phyloP scores from a whole-genome alignment of 2,797 vertebrate genomes.

The Etheostoma nigrum region DNA sequence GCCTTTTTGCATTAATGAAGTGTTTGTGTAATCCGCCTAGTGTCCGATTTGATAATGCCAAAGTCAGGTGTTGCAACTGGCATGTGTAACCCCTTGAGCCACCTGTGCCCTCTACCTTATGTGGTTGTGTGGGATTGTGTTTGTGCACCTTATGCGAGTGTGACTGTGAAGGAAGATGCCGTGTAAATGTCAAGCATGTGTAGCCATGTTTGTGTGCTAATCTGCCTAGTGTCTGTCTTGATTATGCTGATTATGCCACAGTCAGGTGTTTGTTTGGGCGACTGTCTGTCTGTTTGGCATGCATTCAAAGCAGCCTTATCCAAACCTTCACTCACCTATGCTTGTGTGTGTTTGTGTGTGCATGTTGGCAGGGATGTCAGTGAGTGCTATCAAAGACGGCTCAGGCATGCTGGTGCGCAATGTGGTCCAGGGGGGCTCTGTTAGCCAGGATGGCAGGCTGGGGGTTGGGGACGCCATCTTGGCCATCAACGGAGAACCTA shows the following conservation, averaged over 20 bases:
- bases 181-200: slow-evolving; percentile 76
- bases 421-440: slow-evolving; percentile 92
- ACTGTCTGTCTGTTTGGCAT: slow-evolving; percentile 75
- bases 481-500: slow-evolving; percentile 92
- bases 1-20: slow-evolving; percentile 75
- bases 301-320: slow-evolving; percentile 67
- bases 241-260: slow-evolving; percentile 79
- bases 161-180: slow-evolving; percentile 48
- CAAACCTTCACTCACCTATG: slow-evolving; percentile 73
- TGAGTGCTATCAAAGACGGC: slow-evolving; percentile 94
- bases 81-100: slow-evolving; percentile 61
- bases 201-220: slow-evolving; percentile 76
- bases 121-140: slow-evolving; percentile 26
- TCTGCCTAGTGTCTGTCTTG: slow-evolving; percentile 80
- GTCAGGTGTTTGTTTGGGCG: slow-evolving; percentile 78
- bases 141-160: slow-evolving; percentile 38
- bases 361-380: slow-evolving; percentile 91
- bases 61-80: slow-evolving; percentile 68
- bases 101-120: slow-evolving; percentile 67
- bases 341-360: slow-evolving; percentile 43
- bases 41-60: slow-evolving; percentile 67
- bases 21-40: slow-evolving; percentile 74
- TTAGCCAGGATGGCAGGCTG: slow-evolving; percentile 94
- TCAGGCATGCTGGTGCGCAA: slow-evolving; percentile 94
- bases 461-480: slow-evolving; percentile 92